Conservation (phyloP, 64 coral and sea anemone species). For the Pachyseris speciosa region DNA sequence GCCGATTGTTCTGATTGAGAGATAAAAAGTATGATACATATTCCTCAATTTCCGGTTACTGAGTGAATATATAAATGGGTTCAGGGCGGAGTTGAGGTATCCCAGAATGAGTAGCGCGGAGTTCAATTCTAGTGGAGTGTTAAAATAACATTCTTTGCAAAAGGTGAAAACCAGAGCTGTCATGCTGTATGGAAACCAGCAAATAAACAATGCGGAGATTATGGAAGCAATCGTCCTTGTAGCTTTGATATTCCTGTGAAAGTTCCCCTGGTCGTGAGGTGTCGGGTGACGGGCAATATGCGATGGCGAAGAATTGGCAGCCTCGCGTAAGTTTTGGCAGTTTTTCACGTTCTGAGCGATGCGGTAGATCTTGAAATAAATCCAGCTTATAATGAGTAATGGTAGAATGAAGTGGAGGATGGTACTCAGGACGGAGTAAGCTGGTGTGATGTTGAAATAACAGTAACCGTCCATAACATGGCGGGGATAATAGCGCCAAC, state of each 20-base stretch:
- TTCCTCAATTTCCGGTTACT: conserved; percentile 81
- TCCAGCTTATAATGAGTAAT: conserved; percentile 62
- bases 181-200: conserved; percentile 85
- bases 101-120: conserved; percentile 68
- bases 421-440: conserved; percentile 76
- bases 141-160: conserved; percentile 22
- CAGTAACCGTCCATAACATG: conserved; percentile 35
- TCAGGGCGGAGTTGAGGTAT: conserved; percentile 84
- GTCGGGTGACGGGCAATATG: not conserved
- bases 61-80: conserved; percentile 89
- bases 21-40: conserved; percentile 67
- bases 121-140: not conserved
- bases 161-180: conserved; percentile 46
- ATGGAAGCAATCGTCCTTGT: conserved; percentile 87
- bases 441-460: conserved; percentile 59
- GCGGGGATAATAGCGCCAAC: conserved; percentile 42
- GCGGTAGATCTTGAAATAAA: conserved; percentile 84
- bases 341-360: conserved; percentile 62
- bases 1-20: conserved; percentile 29
- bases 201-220: conserved; percentile 83
- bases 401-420: conserved; percentile 91
- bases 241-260: conserved; percentile 77
- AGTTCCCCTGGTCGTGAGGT: conserved; percentile 18
- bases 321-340: not conserved
- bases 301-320: not conserved